These are phyloP conservation scores for Kobus ellipsiprymnus DNA, from an alignment of 2,113 vertebrate genomes.

Conservation along the genomic window DNA sequence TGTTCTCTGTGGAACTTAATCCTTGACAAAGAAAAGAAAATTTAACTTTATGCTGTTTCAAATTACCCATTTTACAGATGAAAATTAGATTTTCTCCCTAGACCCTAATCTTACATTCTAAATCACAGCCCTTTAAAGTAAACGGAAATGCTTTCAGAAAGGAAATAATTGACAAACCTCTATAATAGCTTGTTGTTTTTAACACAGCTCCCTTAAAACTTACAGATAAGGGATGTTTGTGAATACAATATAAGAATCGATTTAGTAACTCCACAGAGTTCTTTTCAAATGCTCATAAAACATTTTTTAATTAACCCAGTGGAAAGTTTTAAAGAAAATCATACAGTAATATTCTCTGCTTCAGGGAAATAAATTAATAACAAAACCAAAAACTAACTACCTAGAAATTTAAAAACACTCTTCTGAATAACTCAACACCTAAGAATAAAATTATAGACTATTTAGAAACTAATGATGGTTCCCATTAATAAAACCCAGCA, in stretches of 20 bases:
- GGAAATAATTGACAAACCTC: neutral
- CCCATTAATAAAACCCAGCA: slow-evolving; percentile 16
- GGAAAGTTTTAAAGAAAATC: slow-evolving; percentile 11
- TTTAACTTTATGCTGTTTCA: neutral
- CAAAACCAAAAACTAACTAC: neutral
- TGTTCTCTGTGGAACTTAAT: neutral
- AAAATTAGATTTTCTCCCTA: slow-evolving; percentile 15
- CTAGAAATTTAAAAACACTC: neutral
- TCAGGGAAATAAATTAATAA: neutral
- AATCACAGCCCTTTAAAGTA: neutral
- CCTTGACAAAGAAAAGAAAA: neutral
- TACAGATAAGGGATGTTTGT: neutral
- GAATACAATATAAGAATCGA: slow-evolving; percentile 4
- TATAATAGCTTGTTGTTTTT: neutral
- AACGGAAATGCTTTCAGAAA: slow-evolving; percentile 12
- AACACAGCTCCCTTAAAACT: neutral
- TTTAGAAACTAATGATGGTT: neutral
- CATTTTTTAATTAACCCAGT: slow-evolving; percentile 19
- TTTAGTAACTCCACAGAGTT: slow-evolving; percentile 31
- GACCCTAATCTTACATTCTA: neutral
- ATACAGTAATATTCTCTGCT: neutral
- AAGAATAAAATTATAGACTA: slow-evolving; percentile 11
- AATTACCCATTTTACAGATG: slow-evolving; percentile 12
- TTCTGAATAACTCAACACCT: slow-evolving; percentile 14
- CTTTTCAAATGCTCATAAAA: slow-evolving; percentile 24